Percentiles rank a stretch among this genome's conserved stretches.
phyloP scores from a whole-genome alignment of 2,113 vertebrate genomes.

The Ondatra zibethicus region DNA sequence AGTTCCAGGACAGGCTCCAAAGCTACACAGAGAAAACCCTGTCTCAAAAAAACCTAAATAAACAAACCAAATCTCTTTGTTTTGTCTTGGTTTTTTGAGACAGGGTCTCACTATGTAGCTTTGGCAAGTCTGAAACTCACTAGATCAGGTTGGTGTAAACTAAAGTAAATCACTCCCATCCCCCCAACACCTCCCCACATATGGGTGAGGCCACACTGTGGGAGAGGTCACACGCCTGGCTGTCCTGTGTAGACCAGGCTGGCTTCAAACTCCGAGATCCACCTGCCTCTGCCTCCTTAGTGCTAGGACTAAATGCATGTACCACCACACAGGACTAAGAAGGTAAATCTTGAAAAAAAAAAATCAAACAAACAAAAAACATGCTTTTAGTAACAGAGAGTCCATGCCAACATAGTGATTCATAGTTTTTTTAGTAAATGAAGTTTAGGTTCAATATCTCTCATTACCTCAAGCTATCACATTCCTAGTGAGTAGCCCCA shows the following conservation, averaged over 20 bases:
- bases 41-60: too few species aligned
- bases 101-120: not conserved
- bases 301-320: not conserved
- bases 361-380: not conserved
- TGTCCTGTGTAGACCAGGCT: not conserved
- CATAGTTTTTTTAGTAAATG: slow-evolving; percentile 7
- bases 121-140: not conserved
- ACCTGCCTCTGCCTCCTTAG: not conserved
- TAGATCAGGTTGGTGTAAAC: not conserved
- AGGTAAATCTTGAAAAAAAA: not conserved
- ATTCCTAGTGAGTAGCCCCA: not conserved
- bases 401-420: slow-evolving; percentile 45
- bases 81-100: not conserved
- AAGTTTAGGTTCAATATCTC: too few species aligned
- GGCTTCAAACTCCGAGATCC: not conserved
- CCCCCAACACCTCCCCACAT: not conserved
- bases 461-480: not conserved
- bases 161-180: not conserved
- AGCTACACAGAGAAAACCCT: too few species aligned
- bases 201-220: too few species aligned
- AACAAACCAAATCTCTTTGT: not conserved
- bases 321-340: not conserved
- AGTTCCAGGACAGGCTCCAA: too few species aligned
- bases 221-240: not conserved
- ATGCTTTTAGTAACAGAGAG: slow-evolving; percentile 47